Conservation (phyloP, 1,140 invertebrate genomes). For the Diachasmimorpha longicaudata region DNA sequence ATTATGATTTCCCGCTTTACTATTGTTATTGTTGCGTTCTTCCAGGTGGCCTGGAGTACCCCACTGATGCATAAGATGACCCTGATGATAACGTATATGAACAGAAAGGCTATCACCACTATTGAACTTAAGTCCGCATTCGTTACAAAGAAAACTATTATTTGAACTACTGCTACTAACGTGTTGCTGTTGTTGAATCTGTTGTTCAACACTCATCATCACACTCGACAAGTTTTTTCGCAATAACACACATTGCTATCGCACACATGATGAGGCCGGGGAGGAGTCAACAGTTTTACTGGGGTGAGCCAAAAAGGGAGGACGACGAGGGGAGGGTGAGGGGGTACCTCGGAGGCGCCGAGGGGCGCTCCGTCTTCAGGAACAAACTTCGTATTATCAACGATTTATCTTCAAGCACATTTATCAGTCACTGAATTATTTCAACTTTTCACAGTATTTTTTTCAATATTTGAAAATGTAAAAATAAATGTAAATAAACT, state of each 20-base stretch:
- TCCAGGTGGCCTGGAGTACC: slow-evolving; percentile 68
- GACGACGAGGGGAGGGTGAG: not conserved
- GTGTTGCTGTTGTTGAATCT: slow-evolving; percentile 38
- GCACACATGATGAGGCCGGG: not conserved
- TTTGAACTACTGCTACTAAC: slow-evolving; percentile 50
- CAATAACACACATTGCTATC: not conserved
- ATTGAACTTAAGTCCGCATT: slow-evolving; percentile 76
- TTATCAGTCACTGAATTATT: not conserved
- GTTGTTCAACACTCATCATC: slow-evolving; percentile 48
- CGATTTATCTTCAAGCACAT: not conserved
- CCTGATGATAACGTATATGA: slow-evolving; percentile 80
- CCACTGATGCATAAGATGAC: slow-evolving; percentile 78
- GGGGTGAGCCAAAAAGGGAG: no score
- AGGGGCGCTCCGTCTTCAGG: not conserved
- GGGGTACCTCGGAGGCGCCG: not conserved
- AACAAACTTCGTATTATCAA: not conserved
- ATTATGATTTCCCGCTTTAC: slow-evolving; percentile 61
- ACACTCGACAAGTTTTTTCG: slow-evolving; percentile 53
- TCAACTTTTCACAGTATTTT: not conserved
- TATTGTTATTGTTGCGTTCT: slow-evolving; percentile 72
- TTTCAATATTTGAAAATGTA: slow-evolving; percentile 22
- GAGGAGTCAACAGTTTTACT: not conserved
- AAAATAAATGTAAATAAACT: slow-evolving; percentile 36
- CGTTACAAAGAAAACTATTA: slow-evolving; percentile 70
- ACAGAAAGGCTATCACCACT: slow-evolving; percentile 77